Evolutionary conservation across 2,888 invertebrate species (phyloP).

Genomic region (Trachelus iudaicus): DNA sequence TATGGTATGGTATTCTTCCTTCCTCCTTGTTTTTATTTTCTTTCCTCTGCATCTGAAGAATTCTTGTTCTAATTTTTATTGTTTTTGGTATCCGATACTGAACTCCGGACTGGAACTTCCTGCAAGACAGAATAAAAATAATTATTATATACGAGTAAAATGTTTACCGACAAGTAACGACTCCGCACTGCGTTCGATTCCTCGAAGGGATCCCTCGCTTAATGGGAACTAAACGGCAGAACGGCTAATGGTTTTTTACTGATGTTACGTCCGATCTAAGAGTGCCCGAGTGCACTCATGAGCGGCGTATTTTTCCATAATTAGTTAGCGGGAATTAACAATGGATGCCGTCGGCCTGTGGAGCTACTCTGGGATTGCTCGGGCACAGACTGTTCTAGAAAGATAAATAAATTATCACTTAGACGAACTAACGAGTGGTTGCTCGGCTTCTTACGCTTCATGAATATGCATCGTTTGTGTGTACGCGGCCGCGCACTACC

Average conservation of each 20-base stretch:
- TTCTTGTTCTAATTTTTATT: neutral
- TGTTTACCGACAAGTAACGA: neutral
- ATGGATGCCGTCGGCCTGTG: conserved; percentile 25
- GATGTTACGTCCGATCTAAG: conserved; percentile 31
- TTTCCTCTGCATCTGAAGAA: neutral
- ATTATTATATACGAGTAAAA: neutral
- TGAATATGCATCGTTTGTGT: conserved; percentile 48
- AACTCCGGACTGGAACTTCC: too few species aligned
- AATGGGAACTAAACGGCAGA: conserved; percentile 14
- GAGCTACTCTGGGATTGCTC: conserved; percentile 29
- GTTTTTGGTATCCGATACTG: neutral
- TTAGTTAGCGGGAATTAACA: conserved; percentile 48
- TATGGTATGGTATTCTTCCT: neutral
- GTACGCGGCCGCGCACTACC: neutral
- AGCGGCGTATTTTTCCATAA: conserved; percentile 51
- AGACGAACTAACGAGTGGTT: conserved; percentile 52
- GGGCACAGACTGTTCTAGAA: conserved; percentile 46
- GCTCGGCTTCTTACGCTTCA: conserved; percentile 49
- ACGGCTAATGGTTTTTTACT: conserved; percentile 44
- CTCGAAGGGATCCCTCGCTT: neutral
- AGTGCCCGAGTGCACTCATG: conserved; percentile 3
- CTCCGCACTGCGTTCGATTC: neutral
- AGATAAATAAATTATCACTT: conserved; percentile 60
- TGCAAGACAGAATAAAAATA: too few species aligned
- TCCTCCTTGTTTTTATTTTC: neutral